Evolutionary conservation across 2,113 vertebrate species (phyloP), one percentile per base, ranked within the genome.

Genomic region (Fregata magnificens): DNA sequence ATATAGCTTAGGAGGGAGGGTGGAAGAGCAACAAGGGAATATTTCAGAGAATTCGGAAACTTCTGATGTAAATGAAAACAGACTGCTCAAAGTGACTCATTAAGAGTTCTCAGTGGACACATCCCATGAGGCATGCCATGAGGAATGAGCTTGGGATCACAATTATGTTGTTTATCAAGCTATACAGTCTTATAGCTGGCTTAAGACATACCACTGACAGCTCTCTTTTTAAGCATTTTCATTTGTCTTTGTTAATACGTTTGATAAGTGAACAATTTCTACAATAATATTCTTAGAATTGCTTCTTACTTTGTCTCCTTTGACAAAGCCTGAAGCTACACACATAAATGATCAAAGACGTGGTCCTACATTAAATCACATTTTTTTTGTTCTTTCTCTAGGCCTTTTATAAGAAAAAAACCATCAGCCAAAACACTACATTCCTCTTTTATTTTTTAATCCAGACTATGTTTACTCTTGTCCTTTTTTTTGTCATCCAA

Each of bases 51-150:
- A 77, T 82, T 32, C 20, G 40, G 44, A 89, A 96, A 86, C 44
- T 96, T 93, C 65, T 86, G 87, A 85, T 62, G 50, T 19, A 97
- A 96, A 96, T 97, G 40, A 94, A 96, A 97, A 56, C 21, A 94
- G 90, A 94, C 86, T 95, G 69, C 31, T 88, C 79, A 87, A 96
- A 97, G 62, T 96, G 96, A 95, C n/a, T 97, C 90, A 97, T 94
- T 96, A 85, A 53, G 95, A 94, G 66, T 89, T 95, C 71, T 93
- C 40, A 56, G 82, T 52, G 58, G 62, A 94, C 76, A 44, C 52
- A 95, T 88, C 72, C 94, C 91, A 83, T 31, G 58, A 96, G 93
- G 65, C 63, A 85, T 47, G 76, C 95, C 70, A 82, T 9, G 53
- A 95, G 93, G 63, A 59, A 81, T 47, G 78, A 90, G 17, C n/a